Evolutionary conservation across 2,888 invertebrate species (phyloP).

Genomic region (Noctua janthe): DNA sequence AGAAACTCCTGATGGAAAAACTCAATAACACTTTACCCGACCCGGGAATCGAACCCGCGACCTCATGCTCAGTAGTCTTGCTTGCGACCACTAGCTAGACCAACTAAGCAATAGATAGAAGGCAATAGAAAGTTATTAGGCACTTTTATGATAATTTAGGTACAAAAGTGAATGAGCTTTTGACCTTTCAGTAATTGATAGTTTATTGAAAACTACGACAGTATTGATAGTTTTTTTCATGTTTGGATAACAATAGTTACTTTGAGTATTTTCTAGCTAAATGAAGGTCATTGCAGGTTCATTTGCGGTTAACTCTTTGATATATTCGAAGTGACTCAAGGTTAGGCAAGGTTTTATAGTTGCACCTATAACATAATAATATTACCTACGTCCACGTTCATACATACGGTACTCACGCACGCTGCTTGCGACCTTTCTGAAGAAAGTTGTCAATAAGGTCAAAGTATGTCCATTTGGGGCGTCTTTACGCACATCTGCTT

Average conservation of each 20-base stretch:
- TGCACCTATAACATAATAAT: neutral
- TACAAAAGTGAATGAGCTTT: neutral
- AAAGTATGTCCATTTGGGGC: neutral
- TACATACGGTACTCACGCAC: neutral
- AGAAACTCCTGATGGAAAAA: too few relatives aligned
- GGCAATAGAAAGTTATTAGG: neutral
- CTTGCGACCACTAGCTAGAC: too few relatives aligned
- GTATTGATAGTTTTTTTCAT: conserved; percentile 7
- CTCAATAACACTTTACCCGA: too few relatives aligned
- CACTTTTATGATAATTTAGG: neutral
- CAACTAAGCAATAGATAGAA: neutral
- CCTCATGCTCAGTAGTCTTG: too few relatives aligned
- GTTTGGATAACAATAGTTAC: neutral
- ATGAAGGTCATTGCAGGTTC: conserved; percentile 13
- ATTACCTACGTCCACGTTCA: neutral
- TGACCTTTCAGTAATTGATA: neutral
- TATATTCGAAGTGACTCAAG: neutral
- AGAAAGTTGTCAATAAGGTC: neutral
- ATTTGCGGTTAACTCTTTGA: conserved; percentile 5
- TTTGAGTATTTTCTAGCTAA: conserved; percentile 7
- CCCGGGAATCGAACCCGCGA: too few relatives aligned
- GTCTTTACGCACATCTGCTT: neutral
- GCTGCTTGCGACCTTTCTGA: neutral
- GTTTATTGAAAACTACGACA: conserved; percentile 6
- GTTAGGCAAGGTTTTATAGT: neutral